phyloP scores from a whole-genome alignment of 2,888 invertebrate genomes.

The Tupiocoris notatus region DNA sequence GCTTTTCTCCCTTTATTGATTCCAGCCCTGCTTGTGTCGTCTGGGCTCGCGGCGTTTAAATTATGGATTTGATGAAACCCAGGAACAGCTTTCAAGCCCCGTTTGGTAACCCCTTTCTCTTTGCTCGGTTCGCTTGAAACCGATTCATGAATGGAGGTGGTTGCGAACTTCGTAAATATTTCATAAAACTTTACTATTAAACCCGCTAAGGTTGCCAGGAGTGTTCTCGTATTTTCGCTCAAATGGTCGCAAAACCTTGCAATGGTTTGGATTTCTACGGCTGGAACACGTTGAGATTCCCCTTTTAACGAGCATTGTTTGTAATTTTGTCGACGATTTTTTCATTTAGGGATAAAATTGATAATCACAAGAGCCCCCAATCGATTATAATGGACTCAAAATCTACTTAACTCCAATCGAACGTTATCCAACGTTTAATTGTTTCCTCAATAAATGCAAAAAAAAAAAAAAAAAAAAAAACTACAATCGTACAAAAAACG shows the following conservation, averaged over 20 bases:
- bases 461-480: no score
- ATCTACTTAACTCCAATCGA: no score
- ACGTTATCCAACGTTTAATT: no score
- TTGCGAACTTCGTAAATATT: neutral
- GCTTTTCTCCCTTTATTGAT: neutral
- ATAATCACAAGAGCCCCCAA: no score
- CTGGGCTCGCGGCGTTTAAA: neutral
- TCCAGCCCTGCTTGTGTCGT: neutral
- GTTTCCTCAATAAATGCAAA: no score
- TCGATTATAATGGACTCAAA: no score
- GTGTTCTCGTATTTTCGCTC: neutral
- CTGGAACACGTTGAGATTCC: no score
- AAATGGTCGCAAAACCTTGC: neutral
- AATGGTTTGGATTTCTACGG: no score
- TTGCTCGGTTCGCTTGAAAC: neutral
- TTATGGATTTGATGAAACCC: neutral
- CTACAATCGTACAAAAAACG: no score
- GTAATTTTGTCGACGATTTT: no score
- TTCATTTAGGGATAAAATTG: no score
- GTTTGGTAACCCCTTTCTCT: neutral
- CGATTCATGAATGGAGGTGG: neutral
- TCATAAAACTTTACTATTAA: neutral
- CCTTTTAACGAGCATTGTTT: no score
- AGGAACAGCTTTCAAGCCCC: neutral
- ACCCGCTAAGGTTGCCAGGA: neutral